phyloP scores from a whole-genome alignment of 2,797 vertebrate genomes.

The Acropternis orthonyx region DNA sequence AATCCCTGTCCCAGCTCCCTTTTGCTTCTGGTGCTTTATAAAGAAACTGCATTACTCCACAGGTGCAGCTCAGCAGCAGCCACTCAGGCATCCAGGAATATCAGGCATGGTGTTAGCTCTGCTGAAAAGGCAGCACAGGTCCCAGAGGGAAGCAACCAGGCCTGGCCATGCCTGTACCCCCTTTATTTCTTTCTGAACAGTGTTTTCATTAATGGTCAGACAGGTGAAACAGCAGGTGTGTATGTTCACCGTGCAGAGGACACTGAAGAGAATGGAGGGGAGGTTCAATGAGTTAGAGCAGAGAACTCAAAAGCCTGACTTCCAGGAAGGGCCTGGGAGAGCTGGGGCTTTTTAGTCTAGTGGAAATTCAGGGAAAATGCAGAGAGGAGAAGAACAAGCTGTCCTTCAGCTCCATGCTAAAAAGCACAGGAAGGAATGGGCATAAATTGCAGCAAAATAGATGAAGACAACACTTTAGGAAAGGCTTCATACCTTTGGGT shows the following conservation, averaged over 20 bases:
- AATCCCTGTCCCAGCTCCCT: not conserved
- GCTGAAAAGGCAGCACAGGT: not conserved
- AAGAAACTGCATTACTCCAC: not conserved
- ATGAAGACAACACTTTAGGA: not conserved
- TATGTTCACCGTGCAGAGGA: not conserved
- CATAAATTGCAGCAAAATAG: not conserved
- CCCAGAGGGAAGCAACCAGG: not conserved
- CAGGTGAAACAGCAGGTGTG: not conserved
- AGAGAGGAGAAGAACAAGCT: not conserved
- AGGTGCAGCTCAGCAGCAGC: not conserved
- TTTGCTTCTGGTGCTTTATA: not conserved
- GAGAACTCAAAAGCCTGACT: not conserved
- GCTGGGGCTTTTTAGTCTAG: not conserved
- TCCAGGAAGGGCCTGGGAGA: not conserved
- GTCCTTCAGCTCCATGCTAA: not conserved
- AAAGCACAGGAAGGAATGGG: not conserved
- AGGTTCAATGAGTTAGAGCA: not conserved
- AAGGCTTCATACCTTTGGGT: not conserved
- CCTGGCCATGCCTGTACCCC: not conserved
- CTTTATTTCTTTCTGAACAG: not conserved
- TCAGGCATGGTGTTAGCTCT: not conserved
- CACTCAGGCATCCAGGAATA: accelerated
- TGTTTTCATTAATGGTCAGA: not conserved
- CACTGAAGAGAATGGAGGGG: not conserved
- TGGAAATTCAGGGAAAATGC: not conserved